These are phyloP conservation scores for Orussus abietinus DNA, from an alignment of 1,140 invertebrate species.

Conservation along the genomic window DNA sequence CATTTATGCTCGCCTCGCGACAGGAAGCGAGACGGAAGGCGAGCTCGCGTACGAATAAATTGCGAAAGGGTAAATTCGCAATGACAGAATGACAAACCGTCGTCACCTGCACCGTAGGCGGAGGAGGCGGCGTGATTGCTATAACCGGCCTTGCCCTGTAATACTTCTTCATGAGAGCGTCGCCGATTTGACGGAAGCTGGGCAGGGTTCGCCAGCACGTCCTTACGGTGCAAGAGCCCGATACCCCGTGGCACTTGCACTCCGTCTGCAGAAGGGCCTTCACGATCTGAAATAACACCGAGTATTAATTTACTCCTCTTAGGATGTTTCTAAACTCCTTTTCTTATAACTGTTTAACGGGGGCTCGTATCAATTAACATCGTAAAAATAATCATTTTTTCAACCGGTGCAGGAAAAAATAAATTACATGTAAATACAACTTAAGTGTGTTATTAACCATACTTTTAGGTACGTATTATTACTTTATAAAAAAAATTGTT, in stretches of 20 bases:
- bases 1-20: too few species aligned
- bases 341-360: too few species aligned
- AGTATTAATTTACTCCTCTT: too few species aligned
- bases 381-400: too few species aligned
- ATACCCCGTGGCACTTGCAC: conserved; percentile 96
- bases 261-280: conserved; percentile 76
- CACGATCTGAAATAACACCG: conserved; percentile 82
- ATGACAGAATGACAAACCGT: conserved; percentile 1
- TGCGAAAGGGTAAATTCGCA: conserved; percentile 1
- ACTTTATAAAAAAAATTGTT: too few species aligned
- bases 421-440: too few species aligned
- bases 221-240: conserved; percentile 88
- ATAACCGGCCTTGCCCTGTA: conserved; percentile 73
- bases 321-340: too few species aligned
- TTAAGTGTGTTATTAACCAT: too few species aligned
- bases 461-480: too few species aligned
- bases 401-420: too few species aligned
- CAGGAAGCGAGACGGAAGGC: too few species aligned
- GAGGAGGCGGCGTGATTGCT: conserved; percentile 50
- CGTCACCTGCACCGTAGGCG: conserved; percentile 41
- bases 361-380: too few species aligned
- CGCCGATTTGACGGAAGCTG: conserved; percentile 78
- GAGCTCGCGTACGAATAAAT: background rate
- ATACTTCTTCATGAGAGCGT: conserved; percentile 79
- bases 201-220: conserved; percentile 93